Evolutionary conservation across 2,113 vertebrate species (phyloP).

Genomic region (Grallaria varia): DNA sequence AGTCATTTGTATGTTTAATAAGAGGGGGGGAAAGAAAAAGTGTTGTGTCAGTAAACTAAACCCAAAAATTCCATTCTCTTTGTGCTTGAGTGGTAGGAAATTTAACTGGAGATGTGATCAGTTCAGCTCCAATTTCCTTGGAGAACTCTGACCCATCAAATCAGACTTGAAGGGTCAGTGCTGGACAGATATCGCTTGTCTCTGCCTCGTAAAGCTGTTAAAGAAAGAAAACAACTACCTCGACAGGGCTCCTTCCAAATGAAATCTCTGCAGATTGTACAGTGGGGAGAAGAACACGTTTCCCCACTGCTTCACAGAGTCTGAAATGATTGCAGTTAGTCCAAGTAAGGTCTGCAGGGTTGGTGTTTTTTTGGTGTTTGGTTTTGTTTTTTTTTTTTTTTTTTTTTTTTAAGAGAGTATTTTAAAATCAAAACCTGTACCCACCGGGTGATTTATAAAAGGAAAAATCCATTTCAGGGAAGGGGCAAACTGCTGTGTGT

Average conservation of each 20-base stretch:
- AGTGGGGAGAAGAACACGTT: not conserved
- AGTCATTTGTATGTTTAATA: not conserved
- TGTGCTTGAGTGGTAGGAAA: not conserved
- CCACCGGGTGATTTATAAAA: conserved; percentile 12
- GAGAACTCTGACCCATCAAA: not conserved
- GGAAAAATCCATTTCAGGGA: conserved; percentile 14
- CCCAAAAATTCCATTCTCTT: not conserved
- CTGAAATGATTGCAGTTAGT: conserved; percentile 10
- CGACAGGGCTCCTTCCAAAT: not conserved
- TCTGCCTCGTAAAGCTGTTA: not conserved
- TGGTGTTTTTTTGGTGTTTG: too few species aligned
- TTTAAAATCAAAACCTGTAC: conserved; percentile 38
- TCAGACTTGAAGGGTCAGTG: not conserved
- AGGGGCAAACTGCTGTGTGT: conserved; percentile 4
- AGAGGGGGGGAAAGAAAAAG: not conserved
- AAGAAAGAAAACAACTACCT: not conserved
- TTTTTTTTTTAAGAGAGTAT: not conserved
- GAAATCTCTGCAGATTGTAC: not conserved
- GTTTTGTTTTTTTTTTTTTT: too few species aligned
- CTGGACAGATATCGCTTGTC: not conserved
- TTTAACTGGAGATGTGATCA: not conserved
- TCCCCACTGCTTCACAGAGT: conserved; percentile 4
- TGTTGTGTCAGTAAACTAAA: not conserved
- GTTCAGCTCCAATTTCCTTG: not conserved
- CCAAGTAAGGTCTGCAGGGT: not conserved